Base-by-base conservation (phyloP, 2,797 vertebrate species). In the Choloepus didactylus region DNA sequence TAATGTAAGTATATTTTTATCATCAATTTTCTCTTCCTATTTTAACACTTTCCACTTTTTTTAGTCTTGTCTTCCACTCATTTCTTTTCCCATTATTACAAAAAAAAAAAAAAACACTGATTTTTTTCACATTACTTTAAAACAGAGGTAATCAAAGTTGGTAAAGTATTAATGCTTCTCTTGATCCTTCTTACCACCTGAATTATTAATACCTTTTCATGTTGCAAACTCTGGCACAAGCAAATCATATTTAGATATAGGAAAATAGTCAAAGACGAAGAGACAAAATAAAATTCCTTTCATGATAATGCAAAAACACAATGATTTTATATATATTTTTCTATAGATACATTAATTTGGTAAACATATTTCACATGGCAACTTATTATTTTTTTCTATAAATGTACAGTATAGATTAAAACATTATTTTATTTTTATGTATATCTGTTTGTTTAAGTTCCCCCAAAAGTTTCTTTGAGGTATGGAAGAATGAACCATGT, bases 121-220 rank as follows among this genome's bases (percentile, higher is more conserved):
- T 41, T 1, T 70, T 91, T 91, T 25, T 83, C 23, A 70, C 66
- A 89, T n/a, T 69, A 23, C 25, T 95, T 70, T 96, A 89, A 87
- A 87, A 44, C 19, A 79, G 23, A 73, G 12, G 3, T 76, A 66
- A 79, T 76, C 31, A 56, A 25, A 76, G 5, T 31, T 62, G 31
- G 41, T 44, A 54, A 73, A 93, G 51, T 93, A 18, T 64, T 69
- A 91, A 51, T 44, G 73, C 0, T 2, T 76, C 15, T 67, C 23
- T 64, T 76, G 19, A 59, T 80, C 7, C 46, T 85, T 89, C 6
- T 19, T 89, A 73, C 5, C n/a, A 44, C 29, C n/a, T 69, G 29
- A 83, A 77, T 41, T 64, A 51, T 35, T 23, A 41, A 77, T 16
- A 72, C 66, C 31, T 81, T 49, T 95, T 46, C 46, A 38, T 38